These are phyloP conservation scores for Philopotamus ludificatus DNA, from an alignment of 1,140 invertebrate genomes.

Conservation along the genomic window DNA sequence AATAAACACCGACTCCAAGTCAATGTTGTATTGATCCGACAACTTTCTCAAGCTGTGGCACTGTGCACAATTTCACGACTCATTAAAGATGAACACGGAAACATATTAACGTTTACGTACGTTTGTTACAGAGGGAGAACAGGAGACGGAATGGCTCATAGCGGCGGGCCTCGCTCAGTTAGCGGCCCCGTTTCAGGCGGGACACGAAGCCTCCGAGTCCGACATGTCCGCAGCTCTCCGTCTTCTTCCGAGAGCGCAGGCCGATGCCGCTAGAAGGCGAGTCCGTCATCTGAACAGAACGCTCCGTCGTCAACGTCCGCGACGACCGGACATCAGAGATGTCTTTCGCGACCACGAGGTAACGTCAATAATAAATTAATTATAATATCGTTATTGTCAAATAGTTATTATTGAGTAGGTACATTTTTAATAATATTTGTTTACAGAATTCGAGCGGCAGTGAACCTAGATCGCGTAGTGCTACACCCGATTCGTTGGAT, in stretches of 20 bases:
- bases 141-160: conserved; percentile 55
- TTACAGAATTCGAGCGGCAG: conserved; percentile 55
- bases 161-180: conserved; percentile 52
- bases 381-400: neutral
- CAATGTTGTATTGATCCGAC: too few relatives aligned
- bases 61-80: too few relatives aligned
- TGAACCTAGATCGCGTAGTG: conserved; percentile 73
- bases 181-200: conserved; percentile 53
- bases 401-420: neutral
- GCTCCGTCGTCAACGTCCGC: conserved; percentile 64
- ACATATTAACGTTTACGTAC: too few relatives aligned
- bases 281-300: conserved; percentile 77
- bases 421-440: neutral
- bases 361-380: conserved; percentile 14
- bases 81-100: too few relatives aligned
- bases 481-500: conserved; percentile 84
- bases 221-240: conserved; percentile 53
- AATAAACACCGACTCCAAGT: too few relatives aligned
- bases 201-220: conserved; percentile 53
- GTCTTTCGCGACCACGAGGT: conserved; percentile 78
- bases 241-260: conserved; percentile 62
- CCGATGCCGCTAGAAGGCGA: conserved; percentile 73
- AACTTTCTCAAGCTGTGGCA: too few relatives aligned
- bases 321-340: conserved; percentile 73
- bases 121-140: conserved; percentile 52